Evolutionary conservation across 23 tunicate species (phyloP).

Genomic region (Oikopleura albicans): DNA sequence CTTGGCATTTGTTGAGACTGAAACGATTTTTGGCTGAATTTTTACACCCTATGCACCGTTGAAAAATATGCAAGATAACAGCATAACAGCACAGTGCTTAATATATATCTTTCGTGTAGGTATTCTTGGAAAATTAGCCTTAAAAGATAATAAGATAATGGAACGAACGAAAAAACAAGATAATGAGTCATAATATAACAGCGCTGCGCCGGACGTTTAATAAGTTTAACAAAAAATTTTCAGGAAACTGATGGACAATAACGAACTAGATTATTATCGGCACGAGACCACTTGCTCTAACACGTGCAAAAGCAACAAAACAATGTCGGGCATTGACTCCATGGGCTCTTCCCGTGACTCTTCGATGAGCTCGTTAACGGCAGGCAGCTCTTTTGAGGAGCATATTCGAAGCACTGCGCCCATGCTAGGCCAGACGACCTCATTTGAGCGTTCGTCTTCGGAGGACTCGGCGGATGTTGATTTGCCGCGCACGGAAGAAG

Average conservation of each 20-base stretch:
- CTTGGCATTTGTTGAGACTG: too few relatives aligned
- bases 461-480: conserved; percentile 3
- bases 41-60: too few relatives aligned
- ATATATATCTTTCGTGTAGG: too few relatives aligned
- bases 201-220: too few relatives aligned
- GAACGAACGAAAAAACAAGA: too few relatives aligned
- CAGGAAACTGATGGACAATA: conserved; percentile 66
- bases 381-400: neutral
- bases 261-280: conserved; percentile 68
- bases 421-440: neutral
- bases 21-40: too few relatives aligned
- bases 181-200: too few relatives aligned
- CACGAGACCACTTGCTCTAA: conserved; percentile 78
- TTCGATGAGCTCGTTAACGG: neutral
- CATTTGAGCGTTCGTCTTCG: neutral
- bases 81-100: too few relatives aligned
- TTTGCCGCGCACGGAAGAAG: neutral
- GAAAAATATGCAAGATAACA: too few relatives aligned
- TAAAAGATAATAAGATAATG: too few relatives aligned
- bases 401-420: neutral
- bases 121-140: too few relatives aligned
- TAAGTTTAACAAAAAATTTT: too few relatives aligned
- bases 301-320: conserved; percentile 63
- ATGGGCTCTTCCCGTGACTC: neutral
- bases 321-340: conserved; percentile 10